phyloP scores from a whole-genome alignment of 2,888 invertebrate genomes.

The Eugnorisma glareosa region DNA sequence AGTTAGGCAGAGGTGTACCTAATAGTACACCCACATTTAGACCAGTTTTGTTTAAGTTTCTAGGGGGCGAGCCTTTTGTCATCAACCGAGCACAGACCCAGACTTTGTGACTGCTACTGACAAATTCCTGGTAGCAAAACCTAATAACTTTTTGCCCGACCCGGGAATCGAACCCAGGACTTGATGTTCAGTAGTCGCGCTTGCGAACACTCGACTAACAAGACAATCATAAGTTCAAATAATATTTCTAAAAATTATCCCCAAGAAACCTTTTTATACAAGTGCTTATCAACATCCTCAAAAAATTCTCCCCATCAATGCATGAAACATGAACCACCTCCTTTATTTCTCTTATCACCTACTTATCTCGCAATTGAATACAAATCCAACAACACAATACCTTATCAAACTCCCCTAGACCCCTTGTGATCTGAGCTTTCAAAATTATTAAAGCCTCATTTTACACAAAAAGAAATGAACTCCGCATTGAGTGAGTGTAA shows the following conservation, averaged over 20 bases:
- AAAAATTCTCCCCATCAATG: not conserved
- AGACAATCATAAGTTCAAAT: too few species aligned
- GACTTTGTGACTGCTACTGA: too few species aligned
- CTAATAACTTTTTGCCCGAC: too few species aligned
- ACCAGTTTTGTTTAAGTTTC: too few species aligned
- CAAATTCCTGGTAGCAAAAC: too few species aligned
- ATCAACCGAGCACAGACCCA: too few species aligned
- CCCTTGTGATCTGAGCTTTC: conserved; percentile 61
- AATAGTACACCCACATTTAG: too few species aligned
- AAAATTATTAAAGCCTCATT: conserved; percentile 67
- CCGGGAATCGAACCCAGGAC: too few species aligned
- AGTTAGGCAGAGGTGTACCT: too few species aligned
- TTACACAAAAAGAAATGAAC: conserved; percentile 70
- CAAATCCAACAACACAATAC: conserved; percentile 46
- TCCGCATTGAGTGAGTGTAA: conserved; percentile 68
- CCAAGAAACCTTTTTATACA: not conserved
- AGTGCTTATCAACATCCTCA: not conserved
- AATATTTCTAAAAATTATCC: not conserved
- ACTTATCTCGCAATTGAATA: conserved; percentile 28
- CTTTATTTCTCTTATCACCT: not conserved
- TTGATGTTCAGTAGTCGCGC: too few species aligned
- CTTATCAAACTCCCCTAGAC: conserved; percentile 51
- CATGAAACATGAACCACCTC: not conserved
- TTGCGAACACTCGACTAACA: too few species aligned
- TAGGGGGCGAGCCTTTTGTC: too few species aligned